A percentile compares a stretch with the other conserved stretches of the same genome.
These are phyloP conservation scores for Drosophila elegans DNA, from an alignment of 1,140 invertebrate species.

Conservation along the genomic window DNA sequence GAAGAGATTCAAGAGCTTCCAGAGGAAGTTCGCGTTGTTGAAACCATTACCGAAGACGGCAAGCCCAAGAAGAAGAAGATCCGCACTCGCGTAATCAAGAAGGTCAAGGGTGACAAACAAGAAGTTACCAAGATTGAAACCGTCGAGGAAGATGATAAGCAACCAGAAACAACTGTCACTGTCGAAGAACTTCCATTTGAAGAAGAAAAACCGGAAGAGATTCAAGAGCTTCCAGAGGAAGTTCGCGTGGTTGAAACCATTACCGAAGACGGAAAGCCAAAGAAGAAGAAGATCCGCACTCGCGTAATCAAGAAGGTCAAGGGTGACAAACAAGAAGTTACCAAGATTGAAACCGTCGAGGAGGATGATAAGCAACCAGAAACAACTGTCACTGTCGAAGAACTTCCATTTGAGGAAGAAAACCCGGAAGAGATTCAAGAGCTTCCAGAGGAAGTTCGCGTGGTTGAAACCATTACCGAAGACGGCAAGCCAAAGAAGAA, in stretches of 20 bases:
- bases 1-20: constrained; percentile 3
- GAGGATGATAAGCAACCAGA: not conserved
- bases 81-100: constrained; percentile 3
- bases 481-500: constrained; percentile 3
- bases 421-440: not conserved
- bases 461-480: not conserved
- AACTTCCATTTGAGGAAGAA: not conserved
- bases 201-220: not conserved
- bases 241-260: not conserved
- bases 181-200: not conserved
- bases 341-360: not conserved
- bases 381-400: not conserved
- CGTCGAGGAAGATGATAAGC: not conserved
- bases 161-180: not conserved
- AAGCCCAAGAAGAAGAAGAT: constrained; percentile 10
- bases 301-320: not conserved
- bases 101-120: constrained; percentile 5
- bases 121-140: constrained; percentile 2
- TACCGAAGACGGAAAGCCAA: not conserved
- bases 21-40: constrained; percentile 1
- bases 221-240: constrained; percentile 2
- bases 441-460: constrained; percentile 1
- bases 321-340: not conserved
- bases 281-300: constrained; percentile 1
- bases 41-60: constrained; percentile 3